These are phyloP conservation scores for Aplodontia rufa DNA, from an alignment of 2,113 vertebrate species.

Conservation along the genomic window DNA sequence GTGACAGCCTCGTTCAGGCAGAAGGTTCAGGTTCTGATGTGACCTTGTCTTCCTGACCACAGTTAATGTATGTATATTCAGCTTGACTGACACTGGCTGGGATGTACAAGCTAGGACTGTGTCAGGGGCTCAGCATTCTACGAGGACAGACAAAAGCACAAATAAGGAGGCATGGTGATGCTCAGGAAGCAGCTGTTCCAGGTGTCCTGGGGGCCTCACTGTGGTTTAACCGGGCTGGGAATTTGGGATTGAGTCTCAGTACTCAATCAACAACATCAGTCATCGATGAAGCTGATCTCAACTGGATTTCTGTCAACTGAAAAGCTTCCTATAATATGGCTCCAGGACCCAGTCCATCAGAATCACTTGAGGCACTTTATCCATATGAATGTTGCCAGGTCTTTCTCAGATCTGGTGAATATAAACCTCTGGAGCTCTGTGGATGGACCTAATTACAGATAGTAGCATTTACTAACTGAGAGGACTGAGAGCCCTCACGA, in stretches of 20 bases:
- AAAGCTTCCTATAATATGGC: neutral
- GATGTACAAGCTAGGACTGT: neutral
- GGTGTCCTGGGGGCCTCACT: neutral
- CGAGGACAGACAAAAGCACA: neutral
- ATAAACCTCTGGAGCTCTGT: neutral
- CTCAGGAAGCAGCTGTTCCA: neutral
- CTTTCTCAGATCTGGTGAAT: neutral
- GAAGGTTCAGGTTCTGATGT: neutral
- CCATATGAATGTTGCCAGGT: neutral
- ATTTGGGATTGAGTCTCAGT: neutral
- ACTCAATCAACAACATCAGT: neutral
- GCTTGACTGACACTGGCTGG: neutral
- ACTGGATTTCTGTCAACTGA: neutral
- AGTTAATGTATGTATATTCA: neutral
- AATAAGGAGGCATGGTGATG: neutral
- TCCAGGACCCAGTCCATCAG: neutral
- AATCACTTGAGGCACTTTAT: neutral
- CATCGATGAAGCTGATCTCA: neutral
- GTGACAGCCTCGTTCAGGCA: neutral
- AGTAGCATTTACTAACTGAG: neutral
- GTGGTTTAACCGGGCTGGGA: neutral
- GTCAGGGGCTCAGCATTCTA: neutral
- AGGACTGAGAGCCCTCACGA: neutral
- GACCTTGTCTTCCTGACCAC: neutral
- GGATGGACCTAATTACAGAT: neutral